phyloP scores from a whole-genome alignment of 2,888 invertebrate genomes.

The Epirrhoe alternata region DNA sequence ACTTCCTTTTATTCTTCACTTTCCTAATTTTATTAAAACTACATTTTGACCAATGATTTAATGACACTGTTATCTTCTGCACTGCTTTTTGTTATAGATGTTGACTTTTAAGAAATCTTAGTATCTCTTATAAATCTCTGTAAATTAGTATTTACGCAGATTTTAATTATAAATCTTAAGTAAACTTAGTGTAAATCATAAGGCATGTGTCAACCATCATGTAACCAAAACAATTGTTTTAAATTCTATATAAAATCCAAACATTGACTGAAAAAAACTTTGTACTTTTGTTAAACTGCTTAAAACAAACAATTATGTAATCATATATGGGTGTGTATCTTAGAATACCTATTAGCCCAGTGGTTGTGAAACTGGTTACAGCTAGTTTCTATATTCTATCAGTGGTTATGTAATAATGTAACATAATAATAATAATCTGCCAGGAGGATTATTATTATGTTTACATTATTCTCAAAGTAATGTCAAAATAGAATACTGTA shows the following conservation, averaged over 20 bases:
- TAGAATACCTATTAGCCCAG: slow-evolving; percentile 10
- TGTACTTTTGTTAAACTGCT: no score
- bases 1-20: neutral
- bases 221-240: neutral
- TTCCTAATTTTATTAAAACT: neutral
- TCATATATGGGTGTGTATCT: neutral
- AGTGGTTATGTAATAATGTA: no score
- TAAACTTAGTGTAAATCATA: neutral
- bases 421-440: no score
- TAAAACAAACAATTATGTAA: neutral
- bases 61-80: slow-evolving; percentile 3
- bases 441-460: no score
- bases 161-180: neutral
- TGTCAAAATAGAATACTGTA: no score
- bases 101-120: neutral
- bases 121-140: neutral
- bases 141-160: neutral
- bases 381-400: no score
- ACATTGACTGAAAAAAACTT: slow-evolving; percentile 23
- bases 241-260: neutral
- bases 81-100: neutral
- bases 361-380: slow-evolving; percentile 38
- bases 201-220: neutral
- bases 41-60: neutral
- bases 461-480: no score